Percentiles rank a stretch among this genome's conserved stretches.
These are phyloP conservation scores for Vipera latastei DNA, from an alignment of 2,797 vertebrate species.

Conservation along the genomic window DNA sequence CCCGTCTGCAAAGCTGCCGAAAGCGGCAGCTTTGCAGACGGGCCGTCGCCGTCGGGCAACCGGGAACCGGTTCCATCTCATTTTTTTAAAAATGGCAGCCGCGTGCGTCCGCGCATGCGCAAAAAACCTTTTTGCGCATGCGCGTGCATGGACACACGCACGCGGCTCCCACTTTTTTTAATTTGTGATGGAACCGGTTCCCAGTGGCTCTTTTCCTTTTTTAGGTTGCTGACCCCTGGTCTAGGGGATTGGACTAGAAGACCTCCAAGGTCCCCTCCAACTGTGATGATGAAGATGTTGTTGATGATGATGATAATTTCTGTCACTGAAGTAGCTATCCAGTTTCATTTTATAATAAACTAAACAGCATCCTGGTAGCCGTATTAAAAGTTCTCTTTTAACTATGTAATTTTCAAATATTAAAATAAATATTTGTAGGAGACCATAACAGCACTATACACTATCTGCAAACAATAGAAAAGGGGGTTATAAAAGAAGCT, in stretches of 20 bases:
- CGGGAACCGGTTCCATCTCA: too few relatives aligned
- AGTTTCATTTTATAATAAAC: background rate
- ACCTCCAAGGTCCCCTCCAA: background rate
- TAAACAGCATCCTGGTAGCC: background rate
- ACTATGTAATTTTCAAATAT: background rate
- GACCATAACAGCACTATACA: background rate
- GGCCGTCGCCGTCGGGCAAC: too few relatives aligned
- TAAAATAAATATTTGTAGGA: background rate
- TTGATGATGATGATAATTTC: background rate
- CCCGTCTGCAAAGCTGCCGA: too few relatives aligned
- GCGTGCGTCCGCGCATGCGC: too few relatives aligned
- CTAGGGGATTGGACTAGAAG: background rate
- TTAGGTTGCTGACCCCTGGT: too few relatives aligned
- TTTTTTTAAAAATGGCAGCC: too few relatives aligned
- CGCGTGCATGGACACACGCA: too few relatives aligned
- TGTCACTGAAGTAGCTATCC: background rate
- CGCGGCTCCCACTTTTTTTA: too few relatives aligned
- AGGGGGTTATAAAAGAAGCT: background rate
- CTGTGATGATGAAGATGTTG: background rate
- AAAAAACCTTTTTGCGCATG: too few relatives aligned
- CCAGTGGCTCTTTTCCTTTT: too few relatives aligned
- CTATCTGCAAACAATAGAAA: background rate
- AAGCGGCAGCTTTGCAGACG: too few relatives aligned
- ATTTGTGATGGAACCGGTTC: too few relatives aligned
- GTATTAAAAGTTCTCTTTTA: background rate